Evolutionary conservation across 2,113 vertebrate species (phyloP), one percentile per base, ranked within the genome.

Genomic region (Syngnathus typhle): DNA sequence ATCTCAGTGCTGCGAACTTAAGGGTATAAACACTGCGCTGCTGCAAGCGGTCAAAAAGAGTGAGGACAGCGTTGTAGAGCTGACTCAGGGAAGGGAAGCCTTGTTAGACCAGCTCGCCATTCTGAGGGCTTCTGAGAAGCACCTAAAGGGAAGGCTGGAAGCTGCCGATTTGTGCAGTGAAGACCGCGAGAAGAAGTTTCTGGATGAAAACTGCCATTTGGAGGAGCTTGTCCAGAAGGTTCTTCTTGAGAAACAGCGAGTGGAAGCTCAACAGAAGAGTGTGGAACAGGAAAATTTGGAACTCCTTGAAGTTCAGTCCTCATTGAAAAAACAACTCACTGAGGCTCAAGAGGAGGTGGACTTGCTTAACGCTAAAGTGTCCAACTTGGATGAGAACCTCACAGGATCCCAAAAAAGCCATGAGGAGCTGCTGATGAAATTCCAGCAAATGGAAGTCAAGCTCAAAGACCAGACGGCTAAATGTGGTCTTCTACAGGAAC

Each of bases 141-240:
- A 93, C 23, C 72, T 93, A 16, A 91, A 81, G 68, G 80, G 71
- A 39, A 84, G 87, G 72, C 51, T 86, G 32, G 89, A 87, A 8
- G 82, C 87, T 44, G 58, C 88, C 37, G 49, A 79, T 6, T 60
- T 90, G 63, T 86, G 71, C 4, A 84, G 87, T 51, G 89, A 88
- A 49, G 75, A 87, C 67, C 84, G 86, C 52, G 93, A 94, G 58
- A 89, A 85, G 60, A 87, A 80, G 44, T 87, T 94, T 15, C 64
- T 80, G 9, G 81, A 69, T 0, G 83, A 93, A 73, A 94, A 92
- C 81, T 81, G 73, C 63, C 88, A 85, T 68, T 80, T 94, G 70
- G 87, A 94, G 79, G 88, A 93, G 80, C 90, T 84, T 58, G 70
- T 93, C 54, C 91, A 93, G 75, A 93, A 85, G 23, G 65, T 80